A percentile compares a stretch with the other conserved stretches of the same genome.
Conservation (phyloP, 2,113 vertebrate genomes). For the Anser brachyrhynchus region DNA sequence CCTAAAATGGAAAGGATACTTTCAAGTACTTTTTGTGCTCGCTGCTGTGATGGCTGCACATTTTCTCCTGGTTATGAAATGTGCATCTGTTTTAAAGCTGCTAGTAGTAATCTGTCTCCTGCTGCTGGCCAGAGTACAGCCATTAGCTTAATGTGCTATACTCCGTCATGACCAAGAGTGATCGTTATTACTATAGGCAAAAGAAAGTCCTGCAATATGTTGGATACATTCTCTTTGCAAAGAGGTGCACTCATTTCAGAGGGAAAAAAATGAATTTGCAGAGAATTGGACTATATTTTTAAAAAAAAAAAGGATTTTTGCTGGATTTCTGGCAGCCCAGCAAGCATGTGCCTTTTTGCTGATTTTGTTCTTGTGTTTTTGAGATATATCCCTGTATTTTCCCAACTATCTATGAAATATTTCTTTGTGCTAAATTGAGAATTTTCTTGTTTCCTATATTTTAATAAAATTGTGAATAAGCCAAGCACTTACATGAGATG, state of each 20-base stretch:
- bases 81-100: constrained; percentile 64
- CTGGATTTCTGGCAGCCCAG: not conserved
- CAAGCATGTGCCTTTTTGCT: not conserved
- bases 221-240: not conserved
- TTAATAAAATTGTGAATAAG: not conserved
- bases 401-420: not conserved
- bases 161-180: not conserved
- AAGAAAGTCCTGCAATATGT: not conserved
- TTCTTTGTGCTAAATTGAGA: not conserved
- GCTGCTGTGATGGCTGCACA: not conserved
- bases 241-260: not conserved
- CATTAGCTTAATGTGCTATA: not conserved
- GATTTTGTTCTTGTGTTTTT: not conserved
- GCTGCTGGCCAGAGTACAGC: constrained; percentile 34
- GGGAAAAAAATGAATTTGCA: not conserved
- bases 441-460: not conserved
- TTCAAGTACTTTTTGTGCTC: constrained; percentile 28
- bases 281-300: not conserved
- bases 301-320: not conserved
- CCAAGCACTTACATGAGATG: not conserved
- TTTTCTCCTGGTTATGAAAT: constrained; percentile 39
- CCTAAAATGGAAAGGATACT: not conserved
- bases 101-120: constrained; percentile 18
- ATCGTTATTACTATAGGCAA: not conserved
- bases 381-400: not conserved